phyloP scores from a whole-genome alignment of 2,113 vertebrate genomes.

The Phodopus roborovskii region DNA sequence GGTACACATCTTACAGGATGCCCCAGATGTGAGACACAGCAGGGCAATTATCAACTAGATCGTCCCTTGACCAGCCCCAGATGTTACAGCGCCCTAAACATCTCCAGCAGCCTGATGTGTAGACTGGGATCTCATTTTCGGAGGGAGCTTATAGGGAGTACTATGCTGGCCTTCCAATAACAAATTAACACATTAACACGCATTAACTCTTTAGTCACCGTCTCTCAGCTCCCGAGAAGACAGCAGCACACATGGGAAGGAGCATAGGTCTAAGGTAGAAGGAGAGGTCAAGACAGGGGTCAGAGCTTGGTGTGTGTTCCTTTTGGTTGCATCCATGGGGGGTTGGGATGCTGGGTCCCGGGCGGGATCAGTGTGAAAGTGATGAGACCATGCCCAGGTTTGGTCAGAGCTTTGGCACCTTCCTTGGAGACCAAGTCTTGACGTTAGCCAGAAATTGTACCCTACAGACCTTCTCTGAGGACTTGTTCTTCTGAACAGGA shows the following conservation, averaged over 20 bases:
- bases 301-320: background rate
- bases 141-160: conserved; percentile 10
- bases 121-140: background rate
- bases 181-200: conserved; percentile 77
- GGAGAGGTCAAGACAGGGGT: background rate
- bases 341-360: background rate
- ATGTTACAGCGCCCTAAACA: background rate
- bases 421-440: background rate
- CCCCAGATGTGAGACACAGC: background rate
- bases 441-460: background rate
- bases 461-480: background rate
- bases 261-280: background rate
- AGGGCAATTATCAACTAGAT: background rate
- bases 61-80: background rate
- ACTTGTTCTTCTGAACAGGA: too few species aligned
- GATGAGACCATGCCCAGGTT: background rate
- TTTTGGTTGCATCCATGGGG: background rate
- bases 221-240: background rate
- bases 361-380: background rate
- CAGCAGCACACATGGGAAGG: background rate
- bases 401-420: background rate
- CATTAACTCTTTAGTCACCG: conserved; percentile 59
- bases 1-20: background rate
- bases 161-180: conserved; percentile 38
- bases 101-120: background rate